Base-by-base conservation (phyloP, 1,140 invertebrate species). In the Calliopsis andreniformis region DNA sequence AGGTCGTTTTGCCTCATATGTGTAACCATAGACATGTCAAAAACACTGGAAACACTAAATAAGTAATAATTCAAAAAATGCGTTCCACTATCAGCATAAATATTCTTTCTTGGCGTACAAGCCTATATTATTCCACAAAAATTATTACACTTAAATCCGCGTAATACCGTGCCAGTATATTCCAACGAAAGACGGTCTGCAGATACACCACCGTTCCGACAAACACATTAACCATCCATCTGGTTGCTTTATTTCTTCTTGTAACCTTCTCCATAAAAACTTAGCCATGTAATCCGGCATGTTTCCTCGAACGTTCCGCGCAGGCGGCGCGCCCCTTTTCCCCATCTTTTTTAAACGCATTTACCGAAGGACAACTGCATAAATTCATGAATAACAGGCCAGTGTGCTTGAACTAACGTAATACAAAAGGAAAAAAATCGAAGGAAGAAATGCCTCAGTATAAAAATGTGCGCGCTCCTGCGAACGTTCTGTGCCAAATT, bases 301-400 rank as follows among this genome's bases (percentile, higher is more conserved):
- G 51, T 67, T 61, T 28, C 35, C 58, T 64, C 30, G 42, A 79
- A 76, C 69, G 80, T 83, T 78, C 58, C 45, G 32, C 39, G 14
- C 55, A 67, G 62, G 23, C 47, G 78, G 45, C 49, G 47, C 43
- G 53, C 39, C 28, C 47, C 58, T 39, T 12, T 4, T 30, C 53
- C 18, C 66, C 25, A 49, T 53, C 63, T 49, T 77, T 82, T 83
- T 68, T 71, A 64, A 80, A 78, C 63, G 30, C 49, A 71, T 73
- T 78, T 72, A 62, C 45, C 39, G 32, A 23, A 59, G 23, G 12
- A 45, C 25, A 55, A 45, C 35, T 49, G 49, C 63, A 83, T 78
- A 83, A 83, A 83, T 83, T 73, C 64, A 62, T 79, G 82, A 83
- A 75, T 56, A 80, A 83, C 51, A 58, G 70, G 71, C 30, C 56